Base-by-base conservation (phyloP, 2,888 invertebrate genomes). In the Dryadula phaetusa region DNA sequence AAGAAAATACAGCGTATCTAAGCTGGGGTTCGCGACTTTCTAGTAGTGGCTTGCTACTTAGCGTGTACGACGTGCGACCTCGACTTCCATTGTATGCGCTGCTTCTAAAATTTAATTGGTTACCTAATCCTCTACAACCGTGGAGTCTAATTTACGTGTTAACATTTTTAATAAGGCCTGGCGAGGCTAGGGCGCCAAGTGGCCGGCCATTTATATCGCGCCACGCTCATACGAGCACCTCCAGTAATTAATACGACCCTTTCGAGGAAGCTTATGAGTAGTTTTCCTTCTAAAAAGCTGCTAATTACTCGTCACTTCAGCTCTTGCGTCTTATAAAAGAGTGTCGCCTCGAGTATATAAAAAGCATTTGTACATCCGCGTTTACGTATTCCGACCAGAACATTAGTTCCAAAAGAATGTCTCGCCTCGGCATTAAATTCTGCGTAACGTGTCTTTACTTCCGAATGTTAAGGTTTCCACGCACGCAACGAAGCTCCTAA, bases 181-280 rank as follows among this genome's bases (percentile, higher is more conserved):
- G 83, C 83, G 80, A 84, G 82, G 85, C 87, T 86, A 84, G 92
- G 92, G 92, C 83, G 89, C 82, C 83, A 90, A 92, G 92, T 92
- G 90, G 92, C 86, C 88, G 86, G 88, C 86, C 88, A 86, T 90
- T 91, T 90, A 88, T 81, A 84, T 82, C 82, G 82, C 81, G 75
- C 83, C 75, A 80, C 85, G 84, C 87, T 87, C 86, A 82, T 83
- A 81, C 79, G 81, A 89, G 85, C 87, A 85, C 86, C 89, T 87
- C 87, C 83, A 86, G 89, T 91, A 92, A 92, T 92, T 92, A 92
- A 90, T 86, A 87, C 85, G 79, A 84, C 88, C 87, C 88, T 88
- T 81, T 87, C 85, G 88, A 91, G 90, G 80, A 92, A 91, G 91
- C 91, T 90, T 88, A 92, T 91, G 90, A 92, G 91, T 92, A 90